Conservation (phyloP, 2,888 invertebrate species). For the Ochlodes sylvanus region DNA sequence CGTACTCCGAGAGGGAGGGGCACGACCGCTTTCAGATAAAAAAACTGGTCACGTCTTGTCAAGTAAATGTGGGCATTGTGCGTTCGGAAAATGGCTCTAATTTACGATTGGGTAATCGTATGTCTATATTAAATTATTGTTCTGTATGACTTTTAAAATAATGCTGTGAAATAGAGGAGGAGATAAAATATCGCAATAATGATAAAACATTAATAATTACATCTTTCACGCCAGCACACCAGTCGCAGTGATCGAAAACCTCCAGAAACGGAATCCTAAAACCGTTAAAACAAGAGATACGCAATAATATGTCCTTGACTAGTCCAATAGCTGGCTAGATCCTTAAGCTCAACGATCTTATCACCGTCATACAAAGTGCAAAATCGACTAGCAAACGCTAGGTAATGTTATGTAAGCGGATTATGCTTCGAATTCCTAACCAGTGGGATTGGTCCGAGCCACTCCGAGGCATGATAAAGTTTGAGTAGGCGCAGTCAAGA, state of each 20-base stretch:
- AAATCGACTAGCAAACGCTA: constrained; percentile 1
- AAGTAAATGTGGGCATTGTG: constrained; percentile 3
- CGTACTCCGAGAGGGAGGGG: not conserved
- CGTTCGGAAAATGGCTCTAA: not conserved
- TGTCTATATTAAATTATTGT: not conserved
- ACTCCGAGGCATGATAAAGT: constrained; percentile 17
- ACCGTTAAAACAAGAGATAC: constrained; percentile 35
- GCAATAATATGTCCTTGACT: constrained; percentile 32
- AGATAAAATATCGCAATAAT: not conserved
- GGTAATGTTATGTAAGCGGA: constrained; percentile 39
- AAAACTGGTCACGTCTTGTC: constrained; percentile 11
- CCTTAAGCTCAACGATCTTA: constrained; percentile 23
- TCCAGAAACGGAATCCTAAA: constrained; percentile 21
- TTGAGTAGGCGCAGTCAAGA: constrained; percentile 23
- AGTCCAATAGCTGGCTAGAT: constrained; percentile 18
- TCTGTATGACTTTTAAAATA: too few relatives aligned
- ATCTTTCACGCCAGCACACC: not conserved
- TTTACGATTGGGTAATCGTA: not conserved
- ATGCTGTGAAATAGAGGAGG: not conserved
- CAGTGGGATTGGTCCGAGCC: constrained; percentile 37
- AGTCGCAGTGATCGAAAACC: not conserved
- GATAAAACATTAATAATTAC: not conserved
- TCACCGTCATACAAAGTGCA: constrained; percentile 11
- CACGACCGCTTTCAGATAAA: not conserved
- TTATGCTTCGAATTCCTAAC: constrained; percentile 40